A percentile compares a stretch with the other conserved stretches of the same genome.
phyloP scores from a whole-genome alignment of 2,888 invertebrate genomes.

The Perizoma flavofasciatum region DNA sequence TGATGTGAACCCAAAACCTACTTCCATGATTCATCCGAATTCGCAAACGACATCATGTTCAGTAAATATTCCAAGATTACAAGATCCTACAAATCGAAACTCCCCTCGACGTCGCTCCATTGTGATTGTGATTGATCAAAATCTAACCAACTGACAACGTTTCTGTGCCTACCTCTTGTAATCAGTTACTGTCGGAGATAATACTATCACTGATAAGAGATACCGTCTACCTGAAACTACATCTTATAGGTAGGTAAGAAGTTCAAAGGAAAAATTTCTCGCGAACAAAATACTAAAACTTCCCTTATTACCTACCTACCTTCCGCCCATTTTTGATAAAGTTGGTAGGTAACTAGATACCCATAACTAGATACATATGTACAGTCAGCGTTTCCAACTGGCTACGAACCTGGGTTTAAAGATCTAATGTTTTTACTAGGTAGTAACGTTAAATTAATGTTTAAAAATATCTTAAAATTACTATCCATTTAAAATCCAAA shows the following conservation, averaged over 20 bases:
- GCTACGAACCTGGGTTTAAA: no score
- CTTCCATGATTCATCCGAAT: background rate
- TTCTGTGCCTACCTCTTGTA: constrained; percentile 11
- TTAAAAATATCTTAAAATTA: no score
- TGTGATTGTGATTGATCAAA: constrained; percentile 26
- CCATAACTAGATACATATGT: no score
- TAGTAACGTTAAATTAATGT: no score
- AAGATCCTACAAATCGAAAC: constrained; percentile 17
- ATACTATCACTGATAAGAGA: constrained; percentile 20
- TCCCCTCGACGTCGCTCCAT: constrained; percentile 17
- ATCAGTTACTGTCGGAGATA: constrained; percentile 35
- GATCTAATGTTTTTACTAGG: no score
- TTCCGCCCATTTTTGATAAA: no score
- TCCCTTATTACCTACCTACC: no score
- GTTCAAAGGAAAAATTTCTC: constrained; percentile 12
- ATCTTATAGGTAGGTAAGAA: constrained; percentile 3
- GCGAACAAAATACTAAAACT: no score
- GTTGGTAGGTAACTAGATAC: no score
- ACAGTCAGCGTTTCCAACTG: no score
- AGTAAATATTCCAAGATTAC: constrained; percentile 1
- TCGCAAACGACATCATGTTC: constrained; percentile 7
- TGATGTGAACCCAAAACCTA: no score
- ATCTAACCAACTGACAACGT: constrained; percentile 22
- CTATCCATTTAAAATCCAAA: no score
- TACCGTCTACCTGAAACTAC: constrained; percentile 10